Conservation (phyloP, 2,888 invertebrate species). For the Allophyes oxyacanthae region DNA sequence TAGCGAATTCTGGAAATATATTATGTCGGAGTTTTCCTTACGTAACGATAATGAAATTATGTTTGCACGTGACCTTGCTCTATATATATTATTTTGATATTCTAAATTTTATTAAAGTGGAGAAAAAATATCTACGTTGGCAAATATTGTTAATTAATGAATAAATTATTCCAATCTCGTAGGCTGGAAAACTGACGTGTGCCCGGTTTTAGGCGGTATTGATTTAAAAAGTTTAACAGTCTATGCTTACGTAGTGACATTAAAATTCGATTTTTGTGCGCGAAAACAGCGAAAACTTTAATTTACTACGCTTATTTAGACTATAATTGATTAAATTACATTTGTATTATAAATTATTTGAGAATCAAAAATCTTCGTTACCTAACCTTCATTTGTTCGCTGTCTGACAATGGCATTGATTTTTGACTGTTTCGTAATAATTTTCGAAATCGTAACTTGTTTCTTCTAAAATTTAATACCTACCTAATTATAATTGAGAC, state of each 20-base stretch:
- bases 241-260: constrained; percentile 16
- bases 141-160: neutral
- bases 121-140: constrained; percentile 7
- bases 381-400: constrained; percentile 61
- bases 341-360: constrained; percentile 13
- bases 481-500: no score
- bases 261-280: neutral
- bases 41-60: constrained; percentile 85
- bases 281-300: no score
- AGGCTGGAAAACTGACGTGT: constrained; percentile 29
- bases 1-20: constrained; percentile 13
- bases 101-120: constrained; percentile 22
- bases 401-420: constrained; percentile 69
- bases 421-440: constrained; percentile 57
- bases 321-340: neutral
- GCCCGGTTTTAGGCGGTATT: constrained; percentile 42
- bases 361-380: constrained; percentile 57
- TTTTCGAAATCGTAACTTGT: constrained; percentile 1
- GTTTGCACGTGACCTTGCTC: constrained; percentile 87
- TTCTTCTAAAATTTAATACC: neutral
- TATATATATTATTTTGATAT: constrained; percentile 58
- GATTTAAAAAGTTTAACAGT: constrained; percentile 25
- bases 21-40: constrained; percentile 72
- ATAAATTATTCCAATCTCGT: constrained; percentile 19
- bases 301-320: no score